Conservation (phyloP, 2,888 invertebrate genomes). For the Acronicta leporina region DNA sequence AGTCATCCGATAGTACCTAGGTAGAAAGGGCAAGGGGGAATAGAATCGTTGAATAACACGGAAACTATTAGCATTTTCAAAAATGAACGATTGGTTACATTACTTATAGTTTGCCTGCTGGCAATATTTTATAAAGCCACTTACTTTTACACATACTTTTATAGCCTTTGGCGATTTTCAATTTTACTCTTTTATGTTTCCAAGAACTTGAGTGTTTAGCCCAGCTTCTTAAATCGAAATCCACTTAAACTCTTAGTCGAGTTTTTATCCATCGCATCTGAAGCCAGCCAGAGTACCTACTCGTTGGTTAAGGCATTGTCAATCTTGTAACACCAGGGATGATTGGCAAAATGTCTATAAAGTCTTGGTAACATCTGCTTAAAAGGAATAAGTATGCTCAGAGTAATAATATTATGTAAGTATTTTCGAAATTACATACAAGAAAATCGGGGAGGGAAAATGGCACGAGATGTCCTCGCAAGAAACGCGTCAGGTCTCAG, state of each 20-base stretch:
- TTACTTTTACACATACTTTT: slow-evolving; percentile 40
- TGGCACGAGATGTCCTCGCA: too few relatives aligned
- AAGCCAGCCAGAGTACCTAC: slow-evolving; percentile 13
- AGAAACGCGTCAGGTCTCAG: too few relatives aligned
- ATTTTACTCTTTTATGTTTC: slow-evolving; percentile 49
- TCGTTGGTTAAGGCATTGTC: slow-evolving; percentile 3
- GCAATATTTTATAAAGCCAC: slow-evolving; percentile 5
- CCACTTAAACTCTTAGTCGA: slow-evolving; percentile 32
- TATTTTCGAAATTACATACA: too few relatives aligned
- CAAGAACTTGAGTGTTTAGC: slow-evolving; percentile 32
- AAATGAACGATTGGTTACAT: not conserved
- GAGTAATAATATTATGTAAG: too few relatives aligned
- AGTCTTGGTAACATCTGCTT: not conserved
- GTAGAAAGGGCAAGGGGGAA: too few relatives aligned
- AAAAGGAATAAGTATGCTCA: not conserved
- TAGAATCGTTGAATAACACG: too few relatives aligned
- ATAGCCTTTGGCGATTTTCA: slow-evolving; percentile 55
- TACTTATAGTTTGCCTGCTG: not conserved
- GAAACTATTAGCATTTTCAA: too few relatives aligned
- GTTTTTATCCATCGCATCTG: slow-evolving; percentile 21
- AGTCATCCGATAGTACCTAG: too few relatives aligned
- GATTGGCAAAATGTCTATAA: not conserved
- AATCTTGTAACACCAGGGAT: not conserved
- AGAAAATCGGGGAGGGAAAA: too few relatives aligned
- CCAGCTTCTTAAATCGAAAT: slow-evolving; percentile 34